Evolutionary conservation across 2,797 vertebrate genomes (phyloP).

Genomic region (Crenichthys baileyi): DNA sequence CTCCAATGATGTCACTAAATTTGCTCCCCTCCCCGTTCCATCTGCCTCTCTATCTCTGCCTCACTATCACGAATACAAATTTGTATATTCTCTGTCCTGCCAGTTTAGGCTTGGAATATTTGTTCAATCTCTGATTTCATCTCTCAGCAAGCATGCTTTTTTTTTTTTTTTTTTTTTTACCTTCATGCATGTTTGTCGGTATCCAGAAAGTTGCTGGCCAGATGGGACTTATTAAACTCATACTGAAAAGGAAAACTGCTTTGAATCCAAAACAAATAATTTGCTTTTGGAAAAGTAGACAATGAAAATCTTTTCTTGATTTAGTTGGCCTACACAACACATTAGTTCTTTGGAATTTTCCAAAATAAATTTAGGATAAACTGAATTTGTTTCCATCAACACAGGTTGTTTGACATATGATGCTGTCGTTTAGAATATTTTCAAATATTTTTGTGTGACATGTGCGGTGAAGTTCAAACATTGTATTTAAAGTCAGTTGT

Average conservation of each 20-base stretch:
- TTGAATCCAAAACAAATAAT: conserved; percentile 37
- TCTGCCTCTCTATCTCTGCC: conserved; percentile 57
- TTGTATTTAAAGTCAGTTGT: background rate
- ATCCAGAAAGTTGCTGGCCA: conserved; percentile 60
- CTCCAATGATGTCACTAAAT: conserved; percentile 71
- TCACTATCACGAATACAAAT: conserved; percentile 62
- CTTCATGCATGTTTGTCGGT: conserved; percentile 46
- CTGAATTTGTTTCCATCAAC: conserved; percentile 40
- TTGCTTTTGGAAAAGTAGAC: conserved; percentile 51
- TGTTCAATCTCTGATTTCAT: conserved; percentile 50
- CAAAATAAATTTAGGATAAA: conserved; percentile 58
- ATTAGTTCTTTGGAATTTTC: conserved; percentile 51
- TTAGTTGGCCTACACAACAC: conserved; percentile 18
- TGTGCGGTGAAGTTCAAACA: background rate
- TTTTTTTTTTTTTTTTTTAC: conserved; percentile 31
- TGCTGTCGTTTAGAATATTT: background rate
- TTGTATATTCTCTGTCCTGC: conserved; percentile 55
- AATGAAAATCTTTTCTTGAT: conserved; percentile 34
- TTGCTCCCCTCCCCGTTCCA: conserved; percentile 57
- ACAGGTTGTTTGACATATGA: background rate
- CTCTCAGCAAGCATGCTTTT: conserved; percentile 19
- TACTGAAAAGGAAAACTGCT: conserved; percentile 32
- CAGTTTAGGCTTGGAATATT: conserved; percentile 62
- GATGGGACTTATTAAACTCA: conserved; percentile 62
- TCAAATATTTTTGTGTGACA: conserved; percentile 4